phyloP scores from a whole-genome alignment of 64 coral and sea anemone species.

The Porites lutea region DNA sequence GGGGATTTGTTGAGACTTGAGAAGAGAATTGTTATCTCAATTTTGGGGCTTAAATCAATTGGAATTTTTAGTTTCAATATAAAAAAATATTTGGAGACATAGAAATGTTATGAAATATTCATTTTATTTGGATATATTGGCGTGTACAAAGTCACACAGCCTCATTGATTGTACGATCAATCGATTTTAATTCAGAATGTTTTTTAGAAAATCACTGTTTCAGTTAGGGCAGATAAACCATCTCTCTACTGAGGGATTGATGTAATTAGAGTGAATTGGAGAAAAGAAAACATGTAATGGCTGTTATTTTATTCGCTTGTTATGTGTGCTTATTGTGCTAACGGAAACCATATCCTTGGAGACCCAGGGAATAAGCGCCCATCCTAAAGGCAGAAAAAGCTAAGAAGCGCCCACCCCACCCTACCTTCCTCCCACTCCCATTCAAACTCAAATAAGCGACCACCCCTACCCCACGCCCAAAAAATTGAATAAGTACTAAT shows the following conservation, averaged over 20 bases:
- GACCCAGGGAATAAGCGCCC: too few species aligned
- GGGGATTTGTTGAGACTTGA: neutral
- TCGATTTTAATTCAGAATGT: neutral
- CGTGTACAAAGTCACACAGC: neutral
- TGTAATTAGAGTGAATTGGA: neutral
- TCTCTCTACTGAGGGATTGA: neutral
- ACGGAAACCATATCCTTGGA: too few species aligned
- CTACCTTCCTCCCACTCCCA: too few species aligned
- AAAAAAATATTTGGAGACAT: neutral
- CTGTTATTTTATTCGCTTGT: neutral
- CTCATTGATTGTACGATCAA: slow-evolving; percentile 46
- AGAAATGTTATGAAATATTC: slow-evolving; percentile 15
- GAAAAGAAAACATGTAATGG: neutral
- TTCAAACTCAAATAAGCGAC: too few species aligned
- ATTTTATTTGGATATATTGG: slow-evolving; percentile 45
- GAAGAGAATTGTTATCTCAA: neutral
- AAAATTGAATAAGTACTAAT: too few species aligned
- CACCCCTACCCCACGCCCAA: too few species aligned
- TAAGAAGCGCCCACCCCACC: too few species aligned
- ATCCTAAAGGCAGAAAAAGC: too few species aligned
- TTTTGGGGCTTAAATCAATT: neutral
- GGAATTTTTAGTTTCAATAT: neutral
- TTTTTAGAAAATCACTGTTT: slow-evolving; percentile 11
- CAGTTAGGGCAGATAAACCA: neutral
- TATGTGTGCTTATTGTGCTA: neutral